Conservation (phyloP, 1,140 invertebrate species). For the Tachypleus tridentatus region DNA sequence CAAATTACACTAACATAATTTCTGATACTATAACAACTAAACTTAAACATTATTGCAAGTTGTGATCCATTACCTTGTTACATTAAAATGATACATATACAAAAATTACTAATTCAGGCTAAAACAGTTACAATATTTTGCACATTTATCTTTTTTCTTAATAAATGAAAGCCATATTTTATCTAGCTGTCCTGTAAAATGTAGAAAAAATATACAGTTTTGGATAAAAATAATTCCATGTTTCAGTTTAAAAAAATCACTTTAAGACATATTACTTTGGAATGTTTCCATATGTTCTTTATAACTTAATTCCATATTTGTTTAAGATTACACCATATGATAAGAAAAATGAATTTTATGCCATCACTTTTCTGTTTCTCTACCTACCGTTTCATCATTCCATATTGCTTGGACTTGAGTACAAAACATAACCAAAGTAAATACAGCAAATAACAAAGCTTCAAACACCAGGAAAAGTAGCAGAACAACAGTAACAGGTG, state of each 20-base stretch:
- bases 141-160: no score
- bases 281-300: neutral
- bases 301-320: neutral
- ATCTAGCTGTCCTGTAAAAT: neutral
- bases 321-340: neutral
- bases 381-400: conserved; percentile 89
- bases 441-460: conserved; percentile 92
- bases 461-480: conserved; percentile 94
- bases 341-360: conserved; percentile 1
- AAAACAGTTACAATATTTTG: no score
- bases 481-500: conserved; percentile 59
- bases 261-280: neutral
- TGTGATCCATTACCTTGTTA: no score
- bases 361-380: no score
- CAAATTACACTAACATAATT: no score
- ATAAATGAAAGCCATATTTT: no score
- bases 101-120: no score
- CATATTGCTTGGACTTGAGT: conserved; percentile 97
- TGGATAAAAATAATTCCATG: neutral
- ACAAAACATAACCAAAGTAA: conserved; percentile 94
- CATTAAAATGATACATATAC: no score
- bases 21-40: no score
- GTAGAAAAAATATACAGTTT: neutral
- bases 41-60: no score
- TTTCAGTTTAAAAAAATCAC: neutral